A percentile compares a stretch with the other conserved stretches of the same genome.
phyloP scores from a whole-genome alignment of 2,113 vertebrate genomes.

The Platycercus adscitus region DNA sequence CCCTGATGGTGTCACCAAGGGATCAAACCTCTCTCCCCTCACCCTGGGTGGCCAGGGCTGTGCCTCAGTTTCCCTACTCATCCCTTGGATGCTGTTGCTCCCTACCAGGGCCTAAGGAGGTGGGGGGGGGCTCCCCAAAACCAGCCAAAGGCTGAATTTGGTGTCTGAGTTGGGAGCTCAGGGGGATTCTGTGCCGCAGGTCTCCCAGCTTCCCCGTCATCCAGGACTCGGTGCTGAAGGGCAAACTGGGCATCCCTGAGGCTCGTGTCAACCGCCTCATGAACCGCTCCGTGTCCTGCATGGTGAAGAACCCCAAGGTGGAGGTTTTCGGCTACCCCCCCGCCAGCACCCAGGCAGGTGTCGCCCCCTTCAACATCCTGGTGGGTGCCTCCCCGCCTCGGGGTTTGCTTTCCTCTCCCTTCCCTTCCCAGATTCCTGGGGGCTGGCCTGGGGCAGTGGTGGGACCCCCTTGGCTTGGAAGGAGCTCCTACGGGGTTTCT shows the following conservation, averaged over 20 bases:
- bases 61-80: background rate
- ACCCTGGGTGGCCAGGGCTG: accelerated
- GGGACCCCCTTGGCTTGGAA: background rate
- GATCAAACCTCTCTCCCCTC: background rate
- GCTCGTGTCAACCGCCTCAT: slow-evolving; percentile 93
- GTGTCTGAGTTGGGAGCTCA: accelerated
- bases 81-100: background rate
- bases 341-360: slow-evolving; percentile 92
- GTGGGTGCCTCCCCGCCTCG: slow-evolving; percentile 76
- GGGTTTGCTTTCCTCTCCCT: slow-evolving; percentile 48
- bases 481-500: background rate
- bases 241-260: slow-evolving; percentile 92
- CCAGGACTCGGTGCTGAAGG: slow-evolving; percentile 94
- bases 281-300: slow-evolving; percentile 96
- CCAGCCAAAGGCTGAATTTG: accelerated
- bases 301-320: slow-evolving; percentile 96
- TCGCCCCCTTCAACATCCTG: slow-evolving; percentile 79
- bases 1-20: accelerated
- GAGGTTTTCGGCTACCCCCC: slow-evolving; percentile 94
- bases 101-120: background rate
- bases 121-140: background rate
- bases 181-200: slow-evolving; percentile 60
- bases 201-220: slow-evolving; percentile 97
- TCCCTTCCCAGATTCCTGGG: background rate
- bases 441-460: accelerated